These are phyloP conservation scores for Drosophila stalkeri DNA, from an alignment of 2,888 invertebrate genomes.

Conservation along the genomic window DNA sequence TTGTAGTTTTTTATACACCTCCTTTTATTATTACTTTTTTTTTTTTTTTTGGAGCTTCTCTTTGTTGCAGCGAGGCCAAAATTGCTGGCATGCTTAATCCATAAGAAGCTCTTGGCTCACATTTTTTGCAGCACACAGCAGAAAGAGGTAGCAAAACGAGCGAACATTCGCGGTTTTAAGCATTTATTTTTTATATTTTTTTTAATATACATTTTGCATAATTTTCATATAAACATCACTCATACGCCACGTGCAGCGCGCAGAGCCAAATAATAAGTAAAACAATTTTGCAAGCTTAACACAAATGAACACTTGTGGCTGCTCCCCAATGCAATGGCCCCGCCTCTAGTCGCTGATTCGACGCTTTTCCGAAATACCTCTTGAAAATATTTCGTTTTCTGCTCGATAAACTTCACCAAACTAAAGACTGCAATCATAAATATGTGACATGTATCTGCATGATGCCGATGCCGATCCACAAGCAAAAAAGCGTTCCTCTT, in stretches of 20 bases:
- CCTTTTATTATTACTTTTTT: constrained; percentile 11
- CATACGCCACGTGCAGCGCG: constrained; percentile 72
- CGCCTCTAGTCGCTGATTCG: constrained; percentile 7
- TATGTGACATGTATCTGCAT: not conserved
- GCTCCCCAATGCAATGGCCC: not conserved
- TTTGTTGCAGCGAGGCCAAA: constrained; percentile 60
- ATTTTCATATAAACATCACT: constrained; percentile 80
- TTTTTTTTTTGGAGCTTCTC: constrained; percentile 16
- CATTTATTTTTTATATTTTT: constrained; percentile 34
- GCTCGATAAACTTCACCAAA: constrained; percentile 14
- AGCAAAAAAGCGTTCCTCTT: not conserved
- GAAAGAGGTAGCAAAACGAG: constrained; percentile 13
- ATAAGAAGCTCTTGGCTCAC: constrained; percentile 77
- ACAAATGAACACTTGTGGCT: constrained; percentile 72
- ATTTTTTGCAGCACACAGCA: constrained; percentile 65
- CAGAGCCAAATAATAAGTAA: constrained; percentile 68
- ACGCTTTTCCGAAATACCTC: not conserved
- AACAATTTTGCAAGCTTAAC: constrained; percentile 79
- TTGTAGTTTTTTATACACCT: constrained; percentile 29
- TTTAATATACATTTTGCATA: constrained; percentile 79
- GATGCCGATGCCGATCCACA: constrained; percentile 26
- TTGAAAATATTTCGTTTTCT: not conserved
- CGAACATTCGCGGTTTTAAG: constrained; percentile 12
- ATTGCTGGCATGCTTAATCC: constrained; percentile 81
- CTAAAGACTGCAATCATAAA: constrained; percentile 18